A percentile compares a stretch with the other conserved stretches of the same genome.
Conservation (phyloP, 1,140 invertebrate genomes). For the Bradysia coprophila region DNA sequence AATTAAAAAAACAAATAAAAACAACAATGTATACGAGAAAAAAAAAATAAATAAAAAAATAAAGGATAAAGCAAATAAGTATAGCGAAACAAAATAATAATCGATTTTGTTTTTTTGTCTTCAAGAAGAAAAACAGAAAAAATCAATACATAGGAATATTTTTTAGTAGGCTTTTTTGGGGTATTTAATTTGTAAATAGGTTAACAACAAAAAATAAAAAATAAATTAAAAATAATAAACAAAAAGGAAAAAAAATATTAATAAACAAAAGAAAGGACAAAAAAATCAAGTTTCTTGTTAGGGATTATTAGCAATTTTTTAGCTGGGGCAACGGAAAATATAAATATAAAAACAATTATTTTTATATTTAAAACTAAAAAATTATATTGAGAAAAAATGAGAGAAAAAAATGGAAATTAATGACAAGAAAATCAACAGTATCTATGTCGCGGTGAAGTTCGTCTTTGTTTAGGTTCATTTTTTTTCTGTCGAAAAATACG, state of each 20-base stretch:
- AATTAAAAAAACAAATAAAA: not conserved
- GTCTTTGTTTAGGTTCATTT: too few relatives aligned
- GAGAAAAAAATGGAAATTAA: not conserved
- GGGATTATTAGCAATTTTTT: not conserved
- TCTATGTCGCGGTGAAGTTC: too few relatives aligned
- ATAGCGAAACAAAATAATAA: not conserved
- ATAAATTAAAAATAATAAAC: constrained; percentile 1
- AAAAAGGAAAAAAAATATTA: not conserved
- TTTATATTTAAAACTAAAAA: too few relatives aligned
- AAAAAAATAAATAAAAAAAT: not conserved
- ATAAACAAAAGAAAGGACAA: not conserved
- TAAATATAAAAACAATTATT: constrained; percentile 1
- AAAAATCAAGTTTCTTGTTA: not conserved
- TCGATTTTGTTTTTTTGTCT: not conserved
- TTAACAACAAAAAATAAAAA: not conserved
- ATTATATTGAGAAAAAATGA: constrained; percentile 3
- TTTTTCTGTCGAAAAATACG: too few relatives aligned
- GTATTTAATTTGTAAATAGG: not conserved
- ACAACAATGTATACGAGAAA: not conserved
- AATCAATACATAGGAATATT: not conserved
- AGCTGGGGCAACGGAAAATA: not conserved
- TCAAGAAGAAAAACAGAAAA: not conserved
- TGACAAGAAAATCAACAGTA: not conserved
- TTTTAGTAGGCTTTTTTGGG: not conserved
- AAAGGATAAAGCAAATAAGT: not conserved